These are phyloP conservation scores for Holothuria scabra DNA, from an alignment of 53 echinoderm and acorn worm genomes.

Conservation along the genomic window DNA sequence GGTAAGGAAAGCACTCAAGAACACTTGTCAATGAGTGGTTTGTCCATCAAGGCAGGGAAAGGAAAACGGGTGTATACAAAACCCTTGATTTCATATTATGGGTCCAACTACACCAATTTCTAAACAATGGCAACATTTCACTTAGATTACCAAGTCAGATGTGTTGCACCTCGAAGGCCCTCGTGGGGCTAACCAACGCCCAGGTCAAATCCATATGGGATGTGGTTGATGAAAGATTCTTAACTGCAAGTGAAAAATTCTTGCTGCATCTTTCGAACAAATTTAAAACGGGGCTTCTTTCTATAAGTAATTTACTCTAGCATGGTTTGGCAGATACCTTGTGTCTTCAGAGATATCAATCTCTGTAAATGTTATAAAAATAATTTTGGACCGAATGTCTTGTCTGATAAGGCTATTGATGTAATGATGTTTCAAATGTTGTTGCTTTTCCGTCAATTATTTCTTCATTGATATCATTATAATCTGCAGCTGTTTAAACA, in stretches of 20 bases:
- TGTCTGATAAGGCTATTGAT: background rate
- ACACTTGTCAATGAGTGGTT: too few relatives aligned
- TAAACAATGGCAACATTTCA: too few relatives aligned
- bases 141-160: too few relatives aligned
- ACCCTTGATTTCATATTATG: too few relatives aligned
- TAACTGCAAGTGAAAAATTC: constrained; percentile 28
- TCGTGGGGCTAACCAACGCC: constrained; percentile 38
- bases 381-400: constrained; percentile 34
- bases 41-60: too few relatives aligned
- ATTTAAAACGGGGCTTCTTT: constrained; percentile 18
- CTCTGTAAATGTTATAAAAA: constrained; percentile 44
- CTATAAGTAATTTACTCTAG: constrained; percentile 10
- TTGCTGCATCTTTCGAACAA: constrained; percentile 17
- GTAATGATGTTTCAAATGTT: constrained; percentile 46
- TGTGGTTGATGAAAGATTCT: background rate
- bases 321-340: background rate
- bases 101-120: too few relatives aligned
- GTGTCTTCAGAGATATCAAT: background rate
- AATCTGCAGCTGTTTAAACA: constrained; percentile 55
- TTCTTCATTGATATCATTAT: constrained; percentile 61
- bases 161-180: constrained; percentile 14
- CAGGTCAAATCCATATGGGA: constrained; percentile 40
- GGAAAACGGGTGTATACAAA: too few relatives aligned
- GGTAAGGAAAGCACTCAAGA: too few relatives aligned
- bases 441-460: constrained; percentile 53